Evolutionary conservation across 2,797 vertebrate genomes (phyloP), one percentile per base, ranked within the genome.

Genomic region (Euthynnus affinis): DNA sequence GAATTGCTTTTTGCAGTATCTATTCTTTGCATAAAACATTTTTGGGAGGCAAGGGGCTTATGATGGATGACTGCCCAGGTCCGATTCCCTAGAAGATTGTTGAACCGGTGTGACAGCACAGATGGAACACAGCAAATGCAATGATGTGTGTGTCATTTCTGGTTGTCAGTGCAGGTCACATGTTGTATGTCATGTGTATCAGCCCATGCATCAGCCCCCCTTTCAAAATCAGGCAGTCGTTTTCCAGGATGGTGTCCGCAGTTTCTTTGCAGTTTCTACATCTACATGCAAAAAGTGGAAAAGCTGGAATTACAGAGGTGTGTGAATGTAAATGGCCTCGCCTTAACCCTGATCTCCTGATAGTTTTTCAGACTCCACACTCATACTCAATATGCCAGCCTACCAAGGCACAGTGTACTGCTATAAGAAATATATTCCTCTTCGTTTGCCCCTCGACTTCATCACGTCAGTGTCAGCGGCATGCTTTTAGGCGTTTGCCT

Each of bases 381-480:
- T 80, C 51, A 12, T 69, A 17, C 29, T 74, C 57, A 17, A 56
- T 74, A 61, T 60, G 18, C 37, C 75, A 53, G 49, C 55, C 4
- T 1, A 56, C 5, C 44, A 1, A 44, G 34, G 57, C 18, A 9
- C 51, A 10, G 49, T 48, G 57, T 65, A 7, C 59, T 32, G 32
- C 78, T 15, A 63, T 8, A 73, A 73, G 80, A 82, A 83, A 85
- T 71, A 69, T 77, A 74, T 88, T 83, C 67, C 17, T 69, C 68
- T 49, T 29, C 12, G 37, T 80, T 18, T 62, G 37, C 73, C 59
- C 73, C 74, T 74, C 3, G 17, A 72, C 59, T 74, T 81, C 42
- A 71, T 58, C 32, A 25, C 53, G 65, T 87, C 68, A 65, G 53
- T 83, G 48, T 87, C 84, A 78, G 83, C 29, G 20, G 49, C 15